These are phyloP conservation scores for Onychostoma macrolepis DNA, from an alignment of 2,113 vertebrate species.

Conservation along the genomic window DNA sequence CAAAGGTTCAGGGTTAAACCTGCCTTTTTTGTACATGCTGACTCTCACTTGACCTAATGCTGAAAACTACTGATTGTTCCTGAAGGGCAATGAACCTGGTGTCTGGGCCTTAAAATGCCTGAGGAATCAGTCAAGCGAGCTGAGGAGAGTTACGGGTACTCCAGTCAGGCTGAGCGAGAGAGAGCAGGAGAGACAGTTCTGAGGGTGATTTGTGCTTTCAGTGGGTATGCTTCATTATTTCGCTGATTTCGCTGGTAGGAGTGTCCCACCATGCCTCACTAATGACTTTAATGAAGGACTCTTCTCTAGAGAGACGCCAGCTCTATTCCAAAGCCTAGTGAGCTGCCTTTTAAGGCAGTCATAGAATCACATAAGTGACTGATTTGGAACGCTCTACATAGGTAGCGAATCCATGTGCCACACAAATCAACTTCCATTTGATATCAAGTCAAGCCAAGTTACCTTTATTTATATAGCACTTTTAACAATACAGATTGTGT, in stretches of 20 bases:
- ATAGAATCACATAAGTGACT: not conserved
- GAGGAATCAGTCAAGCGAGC: constrained; percentile 20
- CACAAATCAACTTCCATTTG: not conserved
- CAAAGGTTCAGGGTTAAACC: constrained; percentile 10
- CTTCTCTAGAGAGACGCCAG: constrained; percentile 1
- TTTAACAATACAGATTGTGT: too few relatives aligned
- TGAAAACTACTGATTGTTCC: constrained; percentile 18
- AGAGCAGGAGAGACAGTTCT: not conserved
- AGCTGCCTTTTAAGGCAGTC: not conserved
- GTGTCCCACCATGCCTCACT: constrained; percentile 5
- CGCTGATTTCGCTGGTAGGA: constrained; percentile 9
- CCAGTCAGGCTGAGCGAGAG: not conserved
- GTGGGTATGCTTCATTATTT: constrained; percentile 34
- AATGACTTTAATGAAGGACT: constrained; percentile 38
- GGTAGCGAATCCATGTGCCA: not conserved
- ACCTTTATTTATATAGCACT: too few relatives aligned
- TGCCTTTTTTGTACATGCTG: not conserved
- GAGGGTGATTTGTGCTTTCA: constrained; percentile 35
- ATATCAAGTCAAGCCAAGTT: too few relatives aligned
- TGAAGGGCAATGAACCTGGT: not conserved
- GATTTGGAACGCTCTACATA: not conserved
- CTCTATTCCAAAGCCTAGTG: not conserved
- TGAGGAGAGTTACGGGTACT: constrained; percentile 5
- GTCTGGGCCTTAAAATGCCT: not conserved
- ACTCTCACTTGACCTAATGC: constrained; percentile 18